Percentiles rank a stretch among this genome's conserved stretches.
Conservation (phyloP, 2,888 invertebrate species). For the Julus scanicus region DNA sequence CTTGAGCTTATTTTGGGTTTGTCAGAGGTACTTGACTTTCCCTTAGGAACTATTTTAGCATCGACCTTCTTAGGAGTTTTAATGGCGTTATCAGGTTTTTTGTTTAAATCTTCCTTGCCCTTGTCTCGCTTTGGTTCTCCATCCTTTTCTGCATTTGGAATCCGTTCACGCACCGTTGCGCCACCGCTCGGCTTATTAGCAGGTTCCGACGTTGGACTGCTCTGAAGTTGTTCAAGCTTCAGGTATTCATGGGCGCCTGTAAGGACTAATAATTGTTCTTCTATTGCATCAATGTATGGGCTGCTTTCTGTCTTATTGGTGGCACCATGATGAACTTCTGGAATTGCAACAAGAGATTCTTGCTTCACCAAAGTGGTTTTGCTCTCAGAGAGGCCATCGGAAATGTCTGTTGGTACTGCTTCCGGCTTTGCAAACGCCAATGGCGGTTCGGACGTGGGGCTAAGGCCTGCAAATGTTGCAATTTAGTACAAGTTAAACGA, state of each 20-base stretch:
- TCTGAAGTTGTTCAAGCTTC: neutral
- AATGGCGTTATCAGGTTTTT: neutral
- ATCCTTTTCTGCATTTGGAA: neutral
- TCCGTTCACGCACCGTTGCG: neutral
- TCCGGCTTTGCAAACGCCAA: neutral
- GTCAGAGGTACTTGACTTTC: conserved; percentile 29
- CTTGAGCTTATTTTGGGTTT: neutral
- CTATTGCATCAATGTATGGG: neutral
- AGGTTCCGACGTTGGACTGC: neutral
- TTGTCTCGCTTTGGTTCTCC: conserved; percentile 20
- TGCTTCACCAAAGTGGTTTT: neutral
- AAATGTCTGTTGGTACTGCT: neutral
- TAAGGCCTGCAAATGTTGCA: neutral
- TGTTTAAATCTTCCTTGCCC: neutral
- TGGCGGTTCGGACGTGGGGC: neutral
- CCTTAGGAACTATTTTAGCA: conserved; percentile 39
- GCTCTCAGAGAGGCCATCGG: neutral
- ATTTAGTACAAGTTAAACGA: no score
- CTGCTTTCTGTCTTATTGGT: neutral
- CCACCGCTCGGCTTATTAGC: neutral
- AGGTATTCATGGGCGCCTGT: conserved; percentile 1
- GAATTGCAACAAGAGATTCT: neutral
- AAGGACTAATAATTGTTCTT: conserved; percentile 9
- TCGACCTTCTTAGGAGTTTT: conserved; percentile 15
- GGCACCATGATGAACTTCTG: neutral